Evolutionary conservation across 2,888 invertebrate species (phyloP).

Genomic region (Aricia artaxerxes): DNA sequence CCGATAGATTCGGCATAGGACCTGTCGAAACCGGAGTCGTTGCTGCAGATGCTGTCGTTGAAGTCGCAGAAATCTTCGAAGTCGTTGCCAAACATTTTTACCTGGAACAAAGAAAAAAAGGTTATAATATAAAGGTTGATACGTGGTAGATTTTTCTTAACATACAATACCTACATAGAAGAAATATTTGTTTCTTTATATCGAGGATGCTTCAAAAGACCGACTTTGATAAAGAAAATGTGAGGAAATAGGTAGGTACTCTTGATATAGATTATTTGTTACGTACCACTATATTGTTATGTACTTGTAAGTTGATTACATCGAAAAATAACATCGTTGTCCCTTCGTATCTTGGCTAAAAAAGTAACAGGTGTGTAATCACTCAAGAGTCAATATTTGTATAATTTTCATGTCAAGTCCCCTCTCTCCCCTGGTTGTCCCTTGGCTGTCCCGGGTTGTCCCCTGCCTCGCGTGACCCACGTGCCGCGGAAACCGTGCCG

Average conservation of each 20-base stretch:
- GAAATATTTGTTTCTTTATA: no score
- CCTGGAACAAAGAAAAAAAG: constrained; percentile 37
- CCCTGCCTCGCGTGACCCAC: constrained; percentile 61
- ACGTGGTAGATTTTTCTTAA: no score
- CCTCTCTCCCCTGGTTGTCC: constrained; percentile 14
- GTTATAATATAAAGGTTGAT: no score
- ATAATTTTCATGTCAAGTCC: constrained; percentile 52
- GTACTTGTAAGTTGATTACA: no score
- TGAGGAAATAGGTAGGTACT: no score
- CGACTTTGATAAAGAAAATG: no score
- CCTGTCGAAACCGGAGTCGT: constrained; percentile 89
- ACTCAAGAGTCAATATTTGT: constrained; percentile 39
- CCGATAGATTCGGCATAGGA: constrained; percentile 60
- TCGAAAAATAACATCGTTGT: neutral
- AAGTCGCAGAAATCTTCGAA: constrained; percentile 75
- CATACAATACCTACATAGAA: no score
- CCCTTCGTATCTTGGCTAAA: neutral
- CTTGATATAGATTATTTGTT: no score
- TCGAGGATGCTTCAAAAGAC: no score
- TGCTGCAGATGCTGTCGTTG: constrained; percentile 81
- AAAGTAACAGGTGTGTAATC: constrained; percentile 19
- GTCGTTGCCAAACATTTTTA: constrained; percentile 63
- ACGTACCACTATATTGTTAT: no score
- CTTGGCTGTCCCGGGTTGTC: constrained; percentile 32
- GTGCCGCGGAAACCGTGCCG: constrained; percentile 69